These are phyloP conservation scores for Mormyrus proboscirostris DNA, from an alignment of 2,797 vertebrate species.

Conservation along the genomic window DNA sequence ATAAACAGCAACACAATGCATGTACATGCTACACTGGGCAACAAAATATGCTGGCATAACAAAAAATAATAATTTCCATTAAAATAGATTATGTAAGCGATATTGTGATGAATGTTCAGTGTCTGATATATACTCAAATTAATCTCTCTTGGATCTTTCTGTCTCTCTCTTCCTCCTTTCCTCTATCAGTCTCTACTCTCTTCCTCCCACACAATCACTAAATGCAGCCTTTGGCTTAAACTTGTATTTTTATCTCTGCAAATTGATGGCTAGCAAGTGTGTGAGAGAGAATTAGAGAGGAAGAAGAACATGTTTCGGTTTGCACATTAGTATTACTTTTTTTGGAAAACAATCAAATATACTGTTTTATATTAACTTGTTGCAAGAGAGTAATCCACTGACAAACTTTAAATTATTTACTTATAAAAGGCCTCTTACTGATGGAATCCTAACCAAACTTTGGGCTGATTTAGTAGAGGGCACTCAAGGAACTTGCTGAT, in stretches of 20 bases:
- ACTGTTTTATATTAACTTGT: neutral
- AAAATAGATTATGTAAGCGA: neutral
- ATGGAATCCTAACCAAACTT: neutral
- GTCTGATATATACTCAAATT: neutral
- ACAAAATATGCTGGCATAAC: neutral
- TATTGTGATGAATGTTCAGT: neutral
- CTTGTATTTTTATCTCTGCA: neutral
- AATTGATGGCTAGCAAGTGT: slow-evolving; percentile 2
- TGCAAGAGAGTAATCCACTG: neutral
- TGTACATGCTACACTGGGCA: neutral
- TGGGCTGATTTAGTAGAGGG: neutral
- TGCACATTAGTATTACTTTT: neutral
- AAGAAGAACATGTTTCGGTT: neutral
- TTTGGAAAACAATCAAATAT: neutral
- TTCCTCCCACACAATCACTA: neutral
- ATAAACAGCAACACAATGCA: neutral
- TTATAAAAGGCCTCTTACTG: neutral
- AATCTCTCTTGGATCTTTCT: neutral
- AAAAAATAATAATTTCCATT: neutral
- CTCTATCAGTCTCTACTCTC: neutral
- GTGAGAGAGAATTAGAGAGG: slow-evolving; percentile 53
- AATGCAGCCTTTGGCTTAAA: slow-evolving; percentile 9
- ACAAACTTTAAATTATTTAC: slow-evolving; percentile 14
- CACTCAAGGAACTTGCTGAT: neutral
- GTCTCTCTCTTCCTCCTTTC: neutral